Percentiles rank a stretch among this genome's conserved stretches.
Conservation (phyloP, 2,888 invertebrate species). For the Drosophila ezoana region DNA sequence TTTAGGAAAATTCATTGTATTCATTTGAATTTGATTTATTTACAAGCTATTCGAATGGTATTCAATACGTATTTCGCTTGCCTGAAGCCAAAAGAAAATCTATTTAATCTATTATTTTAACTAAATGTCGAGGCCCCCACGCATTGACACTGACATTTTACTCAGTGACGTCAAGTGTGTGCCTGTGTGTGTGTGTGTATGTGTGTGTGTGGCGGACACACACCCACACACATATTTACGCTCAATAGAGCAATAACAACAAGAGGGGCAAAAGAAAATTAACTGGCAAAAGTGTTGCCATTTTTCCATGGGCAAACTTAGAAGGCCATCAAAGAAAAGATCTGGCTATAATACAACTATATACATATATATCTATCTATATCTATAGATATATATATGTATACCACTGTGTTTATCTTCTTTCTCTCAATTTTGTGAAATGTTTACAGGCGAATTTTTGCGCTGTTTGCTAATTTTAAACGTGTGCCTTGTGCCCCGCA, state of each 20-base stretch:
- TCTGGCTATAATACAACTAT: constrained; percentile 9
- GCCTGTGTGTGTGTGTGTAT: constrained; percentile 5
- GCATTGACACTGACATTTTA: constrained; percentile 79
- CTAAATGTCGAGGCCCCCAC: constrained; percentile 66
- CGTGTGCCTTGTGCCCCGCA: constrained; percentile 14
- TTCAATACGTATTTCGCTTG: not conserved
- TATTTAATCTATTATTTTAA: constrained; percentile 45
- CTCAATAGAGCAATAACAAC: constrained; percentile 29
- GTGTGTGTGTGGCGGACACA: too few relatives aligned
- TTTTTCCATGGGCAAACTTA: constrained; percentile 56
- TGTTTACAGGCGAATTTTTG: constrained; percentile 57
- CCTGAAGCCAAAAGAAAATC: constrained; percentile 17
- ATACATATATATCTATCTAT: constrained; percentile 12
- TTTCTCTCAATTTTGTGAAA: constrained; percentile 24
- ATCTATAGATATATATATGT: not conserved
- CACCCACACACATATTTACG: constrained; percentile 2
- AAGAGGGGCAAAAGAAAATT: constrained; percentile 12
- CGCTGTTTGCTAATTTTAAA: constrained; percentile 63
- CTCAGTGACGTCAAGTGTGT: constrained; percentile 58
- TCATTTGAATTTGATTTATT: constrained; percentile 1
- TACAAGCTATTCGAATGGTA: not conserved
- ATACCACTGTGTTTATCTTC: constrained; percentile 14
- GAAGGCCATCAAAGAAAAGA: constrained; percentile 39
- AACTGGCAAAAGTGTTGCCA: constrained; percentile 43
- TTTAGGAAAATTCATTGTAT: not conserved